Percentiles rank a stretch among this genome's conserved stretches.
Evolutionary conservation across 2,113 vertebrate species (phyloP).

Genomic region (Cynopterus brachyotis): DNA sequence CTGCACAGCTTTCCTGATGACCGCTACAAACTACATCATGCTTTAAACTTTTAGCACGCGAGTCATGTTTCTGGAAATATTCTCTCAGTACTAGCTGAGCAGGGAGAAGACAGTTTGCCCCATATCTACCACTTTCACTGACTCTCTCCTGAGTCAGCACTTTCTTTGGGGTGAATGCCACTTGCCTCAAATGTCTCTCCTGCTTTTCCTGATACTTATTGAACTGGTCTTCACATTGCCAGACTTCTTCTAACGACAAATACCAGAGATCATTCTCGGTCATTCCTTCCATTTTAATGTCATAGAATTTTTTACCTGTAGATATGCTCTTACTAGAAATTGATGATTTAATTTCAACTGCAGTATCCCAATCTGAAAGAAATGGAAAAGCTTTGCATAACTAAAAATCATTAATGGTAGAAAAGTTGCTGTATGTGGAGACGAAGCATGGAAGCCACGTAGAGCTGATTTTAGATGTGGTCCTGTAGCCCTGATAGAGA

Average conservation of each 20-base stretch:
- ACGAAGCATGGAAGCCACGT: not conserved
- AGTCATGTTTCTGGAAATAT: slow-evolving; percentile 57
- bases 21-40: not conserved
- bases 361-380: slow-evolving; percentile 58
- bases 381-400: slow-evolving; percentile 12
- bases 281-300: slow-evolving; percentile 52
- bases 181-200: slow-evolving; percentile 61
- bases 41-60: slow-evolving; percentile 34
- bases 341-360: slow-evolving; percentile 45
- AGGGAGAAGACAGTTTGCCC: slow-evolving; percentile 51
- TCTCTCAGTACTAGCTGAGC: slow-evolving; percentile 48
- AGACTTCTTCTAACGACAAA: slow-evolving; percentile 65
- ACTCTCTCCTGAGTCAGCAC: slow-evolving; percentile 12
- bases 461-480: not conserved
- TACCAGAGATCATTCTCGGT: slow-evolving; percentile 43
- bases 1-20: slow-evolving; percentile 44
- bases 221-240: slow-evolving; percentile 47
- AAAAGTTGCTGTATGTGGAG: not conserved
- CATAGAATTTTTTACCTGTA: slow-evolving; percentile 12
- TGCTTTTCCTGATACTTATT: slow-evolving; percentile 36
- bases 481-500: not conserved
- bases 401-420: not conserved
- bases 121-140: slow-evolving; percentile 1
- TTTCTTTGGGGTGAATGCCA: slow-evolving; percentile 55
- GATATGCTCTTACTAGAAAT: slow-evolving; percentile 32